Conservation (phyloP, 37 sponge, comb jelly and placozoan genomes). For the Oopsacas minuta region DNA sequence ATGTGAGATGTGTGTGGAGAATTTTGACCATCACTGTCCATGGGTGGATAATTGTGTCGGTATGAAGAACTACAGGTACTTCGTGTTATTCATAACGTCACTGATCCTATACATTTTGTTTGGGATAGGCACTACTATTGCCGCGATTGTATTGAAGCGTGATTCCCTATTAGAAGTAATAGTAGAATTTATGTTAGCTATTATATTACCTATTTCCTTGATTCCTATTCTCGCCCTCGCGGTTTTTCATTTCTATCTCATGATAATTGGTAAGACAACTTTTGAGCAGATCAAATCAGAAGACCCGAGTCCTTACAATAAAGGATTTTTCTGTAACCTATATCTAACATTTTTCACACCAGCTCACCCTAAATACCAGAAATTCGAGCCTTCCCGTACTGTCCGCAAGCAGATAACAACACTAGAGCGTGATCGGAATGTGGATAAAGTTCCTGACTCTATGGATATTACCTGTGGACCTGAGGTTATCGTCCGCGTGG, state of each 20-base stretch:
- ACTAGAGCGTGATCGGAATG: background rate
- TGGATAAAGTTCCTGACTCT: background rate
- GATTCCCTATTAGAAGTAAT: background rate
- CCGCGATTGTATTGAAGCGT: background rate
- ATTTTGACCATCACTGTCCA: constrained; percentile 19
- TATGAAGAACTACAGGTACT: background rate
- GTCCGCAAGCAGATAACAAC: background rate
- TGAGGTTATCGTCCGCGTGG: background rate
- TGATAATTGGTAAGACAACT: background rate
- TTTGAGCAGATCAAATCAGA: background rate
- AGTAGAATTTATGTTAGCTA: background rate
- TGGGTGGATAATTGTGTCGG: constrained; percentile 8
- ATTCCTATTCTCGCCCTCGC: background rate
- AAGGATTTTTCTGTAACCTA: background rate
- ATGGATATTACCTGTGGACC: background rate
- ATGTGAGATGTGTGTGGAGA: background rate
- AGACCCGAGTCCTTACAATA: constrained; percentile 3
- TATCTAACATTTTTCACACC: constrained; percentile 12
- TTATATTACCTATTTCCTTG: background rate
- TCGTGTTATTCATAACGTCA: background rate
- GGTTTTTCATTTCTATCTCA: background rate
- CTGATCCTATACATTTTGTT: background rate
- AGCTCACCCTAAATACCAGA: background rate
- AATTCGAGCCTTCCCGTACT: background rate
- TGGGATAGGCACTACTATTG: background rate